Conservation (phyloP, 1,140 invertebrate species). For the Chironomus tepperi region DNA sequence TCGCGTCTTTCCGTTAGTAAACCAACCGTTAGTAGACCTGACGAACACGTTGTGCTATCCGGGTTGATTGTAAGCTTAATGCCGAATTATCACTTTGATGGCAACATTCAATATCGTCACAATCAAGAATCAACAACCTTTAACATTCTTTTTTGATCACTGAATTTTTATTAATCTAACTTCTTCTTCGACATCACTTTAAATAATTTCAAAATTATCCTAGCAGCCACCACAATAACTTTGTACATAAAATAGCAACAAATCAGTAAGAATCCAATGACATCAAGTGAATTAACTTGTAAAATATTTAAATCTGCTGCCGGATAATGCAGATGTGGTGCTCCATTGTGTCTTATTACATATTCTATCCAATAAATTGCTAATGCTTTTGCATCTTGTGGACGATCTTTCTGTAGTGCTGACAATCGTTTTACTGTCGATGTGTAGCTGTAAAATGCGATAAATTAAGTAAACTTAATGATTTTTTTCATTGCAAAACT, state of each 20-base stretch:
- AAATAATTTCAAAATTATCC: too few relatives aligned
- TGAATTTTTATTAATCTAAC: too few relatives aligned
- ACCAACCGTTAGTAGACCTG: too few relatives aligned
- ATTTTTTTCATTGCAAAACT: constrained; percentile 24
- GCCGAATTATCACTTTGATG: too few relatives aligned
- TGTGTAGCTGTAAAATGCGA: background rate
- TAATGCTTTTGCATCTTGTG: constrained; percentile 35
- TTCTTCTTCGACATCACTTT: too few relatives aligned
- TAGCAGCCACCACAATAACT: background rate
- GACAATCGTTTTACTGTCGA: constrained; percentile 29
- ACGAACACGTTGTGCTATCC: too few relatives aligned
- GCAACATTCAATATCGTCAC: too few relatives aligned
- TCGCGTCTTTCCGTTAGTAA: too few relatives aligned
- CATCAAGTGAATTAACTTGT: constrained; percentile 44
- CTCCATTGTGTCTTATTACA: constrained; percentile 40
- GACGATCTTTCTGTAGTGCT: constrained; percentile 37
- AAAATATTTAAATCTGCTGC: constrained; percentile 42
- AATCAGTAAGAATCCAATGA: constrained; percentile 26
- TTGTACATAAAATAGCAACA: background rate
- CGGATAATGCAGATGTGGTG: constrained; percentile 32
- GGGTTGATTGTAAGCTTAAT: too few relatives aligned
- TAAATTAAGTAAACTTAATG: background rate
- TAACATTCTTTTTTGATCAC: too few relatives aligned
- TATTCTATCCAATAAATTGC: constrained; percentile 44
- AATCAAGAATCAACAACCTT: too few relatives aligned